These are phyloP conservation scores for Coreius guichenoti DNA, from an alignment of 2,797 vertebrate species.

Conservation along the genomic window DNA sequence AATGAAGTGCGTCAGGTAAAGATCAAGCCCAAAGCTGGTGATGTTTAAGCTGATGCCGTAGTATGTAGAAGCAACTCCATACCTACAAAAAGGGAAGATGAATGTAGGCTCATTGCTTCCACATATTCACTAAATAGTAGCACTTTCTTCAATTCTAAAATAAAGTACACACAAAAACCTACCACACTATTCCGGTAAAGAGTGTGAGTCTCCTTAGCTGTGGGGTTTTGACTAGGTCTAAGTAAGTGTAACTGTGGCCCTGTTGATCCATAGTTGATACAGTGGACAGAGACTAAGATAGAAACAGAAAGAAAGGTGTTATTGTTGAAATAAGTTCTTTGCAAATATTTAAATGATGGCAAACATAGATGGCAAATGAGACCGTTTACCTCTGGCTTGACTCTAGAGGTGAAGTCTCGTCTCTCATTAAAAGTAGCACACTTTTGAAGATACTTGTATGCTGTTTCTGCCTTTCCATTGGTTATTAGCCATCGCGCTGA, in stretches of 20 bases:
- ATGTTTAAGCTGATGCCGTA: slow-evolving; percentile 88
- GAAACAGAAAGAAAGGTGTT: neutral
- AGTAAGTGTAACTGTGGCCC: slow-evolving; percentile 77
- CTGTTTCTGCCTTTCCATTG: slow-evolving; percentile 67
- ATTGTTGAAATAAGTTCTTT: neutral
- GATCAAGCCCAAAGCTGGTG: slow-evolving; percentile 81
- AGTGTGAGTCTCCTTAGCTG: slow-evolving; percentile 78
- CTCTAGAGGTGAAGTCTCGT: slow-evolving; percentile 51
- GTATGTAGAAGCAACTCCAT: slow-evolving; percentile 86
- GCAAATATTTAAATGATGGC: neutral
- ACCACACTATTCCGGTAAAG: slow-evolving; percentile 84
- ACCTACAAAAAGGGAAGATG: slow-evolving; percentile 76
- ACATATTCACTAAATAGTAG: neutral
- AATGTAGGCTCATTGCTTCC: neutral
- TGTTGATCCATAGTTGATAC: slow-evolving; percentile 60
- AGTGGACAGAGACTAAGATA: slow-evolving; percentile 74
- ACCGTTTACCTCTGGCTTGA: slow-evolving; percentile 67
- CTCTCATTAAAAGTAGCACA: slow-evolving; percentile 72
- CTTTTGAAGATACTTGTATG: slow-evolving; percentile 71
- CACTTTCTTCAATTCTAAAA: neutral
- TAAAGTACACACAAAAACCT: slow-evolving; percentile 1
- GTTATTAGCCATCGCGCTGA: slow-evolving; percentile 79
- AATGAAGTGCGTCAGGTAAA: slow-evolving; percentile 88
- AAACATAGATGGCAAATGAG: neutral
- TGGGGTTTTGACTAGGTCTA: slow-evolving; percentile 82